Base-by-base conservation (phyloP, 2,888 invertebrate species). In the Pterostichus niger region DNA sequence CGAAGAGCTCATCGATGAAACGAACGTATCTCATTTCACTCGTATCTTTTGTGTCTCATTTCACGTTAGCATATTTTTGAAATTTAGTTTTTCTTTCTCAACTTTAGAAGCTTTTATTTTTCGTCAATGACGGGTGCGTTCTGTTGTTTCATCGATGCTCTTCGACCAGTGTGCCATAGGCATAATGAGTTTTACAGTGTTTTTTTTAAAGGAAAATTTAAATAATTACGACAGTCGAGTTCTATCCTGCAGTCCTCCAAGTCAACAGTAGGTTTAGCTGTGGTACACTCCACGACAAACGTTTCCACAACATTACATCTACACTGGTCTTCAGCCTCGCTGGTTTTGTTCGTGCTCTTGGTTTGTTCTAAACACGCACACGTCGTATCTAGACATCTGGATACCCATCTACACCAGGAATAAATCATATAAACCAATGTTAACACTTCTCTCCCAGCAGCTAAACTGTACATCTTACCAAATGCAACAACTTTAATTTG, bases 271-370 rank as follows among this genome's bases (percentile, higher is more conserved):
- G 92, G 92, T 85, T 94, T 93, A 0, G 92, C 91, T 0, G 94
- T 93, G 83, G 95, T 90, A 85, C 97, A 97, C n/a, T 95, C 94
- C 0, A 94, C 93, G 2, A 95, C 94, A 86, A 95, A 94, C 84
- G 92, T 92, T 86, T 95, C 93, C 80, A 96, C 89, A 4, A 94
- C 91, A 59, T 92, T 90, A 87, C 97, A 97, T 85, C 94, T 92
- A 88, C 96, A 97, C 40, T 91, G 88, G 17, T 91, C 89, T 79
- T 88, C 88, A 9, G 87, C 88, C 10, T 73, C 52, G 3, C 10
- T 7, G 1, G 86, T 87, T 44, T 86, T 85, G 83, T 89, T 88
- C 13, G 85, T 86, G 4, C 10, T n/a, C 13, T 24, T 75, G 10
- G 73, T 7, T 52, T 75, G 75, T 85, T 93, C 92, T 0, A 95